Evolutionary conservation across 2,888 invertebrate species (phyloP).

Genomic region (Poecilobothrus nobilitatus): DNA sequence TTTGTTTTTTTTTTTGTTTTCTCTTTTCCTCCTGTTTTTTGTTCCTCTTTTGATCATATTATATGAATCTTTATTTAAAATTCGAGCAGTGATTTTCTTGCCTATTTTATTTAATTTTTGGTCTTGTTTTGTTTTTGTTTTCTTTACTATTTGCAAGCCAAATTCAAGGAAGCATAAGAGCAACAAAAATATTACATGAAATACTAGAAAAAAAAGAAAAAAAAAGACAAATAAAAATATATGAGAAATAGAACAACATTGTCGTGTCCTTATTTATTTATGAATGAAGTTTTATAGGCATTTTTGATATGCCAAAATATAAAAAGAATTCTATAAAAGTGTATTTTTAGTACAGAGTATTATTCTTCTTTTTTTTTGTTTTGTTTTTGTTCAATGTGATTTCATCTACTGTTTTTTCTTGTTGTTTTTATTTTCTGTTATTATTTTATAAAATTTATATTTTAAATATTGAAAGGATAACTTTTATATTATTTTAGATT

Average conservation of each 20-base stretch:
- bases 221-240: background rate
- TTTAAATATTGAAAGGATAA: background rate
- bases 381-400: background rate
- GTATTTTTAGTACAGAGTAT: background rate
- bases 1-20: too few species aligned
- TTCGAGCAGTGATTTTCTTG: background rate
- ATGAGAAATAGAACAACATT: background rate
- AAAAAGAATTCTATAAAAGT: background rate
- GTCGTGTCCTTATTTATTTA: conserved; percentile 3
- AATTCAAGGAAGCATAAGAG: background rate
- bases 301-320: background rate
- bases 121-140: too few species aligned
- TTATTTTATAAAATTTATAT: background rate
- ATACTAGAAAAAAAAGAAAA: background rate
- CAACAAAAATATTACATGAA: background rate
- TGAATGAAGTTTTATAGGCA: conserved; percentile 5
- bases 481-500: background rate
- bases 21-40: too few species aligned
- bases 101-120: background rate
- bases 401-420: background rate
- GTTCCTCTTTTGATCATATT: too few species aligned
- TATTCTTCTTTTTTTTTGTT: too few species aligned
- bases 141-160: background rate
- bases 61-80: background rate
- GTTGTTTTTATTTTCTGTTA: too few species aligned